Percentiles rank a stretch among this genome's conserved stretches.
Evolutionary conservation across 2,888 invertebrate species (phyloP).

Genomic region (Pandemis heparana): DNA sequence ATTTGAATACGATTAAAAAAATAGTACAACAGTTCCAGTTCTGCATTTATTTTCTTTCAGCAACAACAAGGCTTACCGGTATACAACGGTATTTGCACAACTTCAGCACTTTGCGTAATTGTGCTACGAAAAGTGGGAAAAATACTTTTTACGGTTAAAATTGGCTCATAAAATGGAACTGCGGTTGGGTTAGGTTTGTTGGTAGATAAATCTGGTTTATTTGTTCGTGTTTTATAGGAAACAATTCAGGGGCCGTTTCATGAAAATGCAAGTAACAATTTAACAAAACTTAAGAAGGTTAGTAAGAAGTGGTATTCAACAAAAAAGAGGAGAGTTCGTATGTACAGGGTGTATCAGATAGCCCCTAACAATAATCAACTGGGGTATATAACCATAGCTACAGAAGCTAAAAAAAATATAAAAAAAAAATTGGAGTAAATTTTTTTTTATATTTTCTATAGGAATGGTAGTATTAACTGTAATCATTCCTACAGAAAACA

Average conservation of each 20-base stretch:
- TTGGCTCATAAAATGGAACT: constrained; percentile 57
- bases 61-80: constrained; percentile 35
- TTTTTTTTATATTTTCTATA: no score
- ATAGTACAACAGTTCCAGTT: constrained; percentile 31
- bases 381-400: no score
- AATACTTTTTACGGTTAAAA: constrained; percentile 52
- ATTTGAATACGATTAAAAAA: neutral
- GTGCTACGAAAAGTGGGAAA: constrained; percentile 47
- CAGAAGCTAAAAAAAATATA: no score
- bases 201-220: constrained; percentile 23
- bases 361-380: no score
- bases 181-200: constrained; percentile 44
- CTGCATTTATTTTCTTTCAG: constrained; percentile 39
- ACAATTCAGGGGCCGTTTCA: neutral
- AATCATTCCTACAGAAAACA: no score
- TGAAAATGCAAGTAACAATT: neutral
- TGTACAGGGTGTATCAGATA: no score
- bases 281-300: no score
- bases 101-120: constrained; percentile 73
- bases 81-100: constrained; percentile 53
- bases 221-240: constrained; percentile 9
- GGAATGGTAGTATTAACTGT: no score
- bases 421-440: no score
- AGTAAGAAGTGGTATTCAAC: no score
- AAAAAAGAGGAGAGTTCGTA: no score